Evolutionary conservation across 2,797 vertebrate species (phyloP).

Genomic region (Artibeus jamaicensis): DNA sequence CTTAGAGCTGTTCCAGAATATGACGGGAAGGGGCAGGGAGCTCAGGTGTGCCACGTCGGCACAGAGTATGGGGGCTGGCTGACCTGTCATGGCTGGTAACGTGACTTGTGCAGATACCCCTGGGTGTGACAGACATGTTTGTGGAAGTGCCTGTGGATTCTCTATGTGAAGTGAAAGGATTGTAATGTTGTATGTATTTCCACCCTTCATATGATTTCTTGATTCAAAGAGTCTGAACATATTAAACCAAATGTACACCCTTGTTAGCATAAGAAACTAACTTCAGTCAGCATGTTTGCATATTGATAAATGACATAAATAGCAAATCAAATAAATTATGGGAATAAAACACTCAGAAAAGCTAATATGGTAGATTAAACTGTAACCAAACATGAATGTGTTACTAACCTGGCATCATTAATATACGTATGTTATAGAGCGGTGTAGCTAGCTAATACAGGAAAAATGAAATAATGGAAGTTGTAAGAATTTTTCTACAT

Average conservation of each 20-base stretch:
- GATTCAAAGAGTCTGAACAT: not conserved
- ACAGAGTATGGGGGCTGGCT: slow-evolving; percentile 72
- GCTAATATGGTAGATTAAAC: slow-evolving; percentile 35
- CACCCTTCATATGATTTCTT: slow-evolving; percentile 19
- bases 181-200: slow-evolving; percentile 38
- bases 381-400: slow-evolving; percentile 18
- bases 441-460: not conserved
- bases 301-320: not conserved
- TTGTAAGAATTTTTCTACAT: slow-evolving; percentile 62
- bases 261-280: not conserved
- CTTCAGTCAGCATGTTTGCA: slow-evolving; percentile 25
- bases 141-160: slow-evolving; percentile 62
- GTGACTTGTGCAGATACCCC: slow-evolving; percentile 64
- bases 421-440: not conserved
- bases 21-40: slow-evolving; percentile 78
- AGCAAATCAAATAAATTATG: slow-evolving; percentile 15
- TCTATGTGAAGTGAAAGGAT: slow-evolving; percentile 56
- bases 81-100: slow-evolving; percentile 77
- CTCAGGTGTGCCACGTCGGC: slow-evolving; percentile 74
- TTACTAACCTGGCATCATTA: slow-evolving; percentile 38
- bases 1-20: slow-evolving; percentile 76
- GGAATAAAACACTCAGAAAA: slow-evolving; percentile 14
- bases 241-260: not conserved
- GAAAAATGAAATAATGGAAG: slow-evolving; percentile 43
- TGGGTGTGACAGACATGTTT: slow-evolving; percentile 58